Percentiles rank a stretch among this genome's conserved stretches.
Conservation (phyloP, 1,140 invertebrate species). For the Monochamus saltuarius region DNA sequence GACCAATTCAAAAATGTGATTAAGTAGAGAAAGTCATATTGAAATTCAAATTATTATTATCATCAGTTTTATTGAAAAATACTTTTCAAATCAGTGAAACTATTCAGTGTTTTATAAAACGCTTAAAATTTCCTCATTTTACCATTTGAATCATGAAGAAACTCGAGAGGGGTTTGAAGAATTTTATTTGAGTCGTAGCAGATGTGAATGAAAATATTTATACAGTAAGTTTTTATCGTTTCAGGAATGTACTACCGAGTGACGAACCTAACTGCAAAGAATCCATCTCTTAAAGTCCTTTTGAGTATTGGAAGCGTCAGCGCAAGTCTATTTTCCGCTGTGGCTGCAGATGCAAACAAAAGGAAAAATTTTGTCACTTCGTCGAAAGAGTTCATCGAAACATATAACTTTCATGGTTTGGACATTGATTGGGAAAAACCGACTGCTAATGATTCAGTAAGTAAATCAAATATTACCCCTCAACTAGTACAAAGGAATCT, state of each 20-base stretch:
- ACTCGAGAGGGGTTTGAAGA: too few species aligned
- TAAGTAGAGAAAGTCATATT: too few species aligned
- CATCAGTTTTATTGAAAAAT: too few species aligned
- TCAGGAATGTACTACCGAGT: constrained; percentile 54
- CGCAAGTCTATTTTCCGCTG: not conserved
- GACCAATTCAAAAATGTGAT: too few species aligned
- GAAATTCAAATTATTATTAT: too few species aligned
- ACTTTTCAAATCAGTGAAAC: too few species aligned
- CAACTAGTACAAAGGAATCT: not conserved
- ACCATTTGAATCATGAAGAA: too few species aligned
- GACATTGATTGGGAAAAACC: constrained; percentile 41
- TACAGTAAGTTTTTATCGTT: not conserved
- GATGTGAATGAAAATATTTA: too few species aligned
- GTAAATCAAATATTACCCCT: not conserved
- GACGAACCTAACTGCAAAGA: constrained; percentile 57
- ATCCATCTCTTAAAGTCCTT: constrained; percentile 63
- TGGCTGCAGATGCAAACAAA: not conserved
- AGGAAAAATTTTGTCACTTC: not conserved
- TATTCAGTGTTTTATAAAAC: too few species aligned
- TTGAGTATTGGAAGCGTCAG: constrained; percentile 68
- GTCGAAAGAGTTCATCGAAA: constrained; percentile 5
- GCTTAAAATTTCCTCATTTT: too few species aligned
- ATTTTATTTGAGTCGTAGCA: too few species aligned
- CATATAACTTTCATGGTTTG: constrained; percentile 57
- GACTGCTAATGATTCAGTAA: not conserved